Conservation (phyloP, 2,113 vertebrate genomes). For the Zingel zingel region DNA sequence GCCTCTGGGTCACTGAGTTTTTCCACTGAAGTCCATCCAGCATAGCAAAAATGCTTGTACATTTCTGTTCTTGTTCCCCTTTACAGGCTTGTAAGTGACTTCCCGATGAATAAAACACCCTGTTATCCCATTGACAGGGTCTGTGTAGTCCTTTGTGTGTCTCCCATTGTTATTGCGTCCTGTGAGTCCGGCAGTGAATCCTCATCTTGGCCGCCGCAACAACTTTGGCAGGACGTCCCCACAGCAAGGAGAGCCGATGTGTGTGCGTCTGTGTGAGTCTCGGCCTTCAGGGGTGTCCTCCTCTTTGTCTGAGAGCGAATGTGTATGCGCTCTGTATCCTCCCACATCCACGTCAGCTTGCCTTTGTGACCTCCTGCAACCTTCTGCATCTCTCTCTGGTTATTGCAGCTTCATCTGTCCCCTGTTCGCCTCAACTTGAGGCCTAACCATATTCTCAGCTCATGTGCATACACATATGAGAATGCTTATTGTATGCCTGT, state of each 20-base stretch:
- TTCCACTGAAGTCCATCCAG: constrained; percentile 40
- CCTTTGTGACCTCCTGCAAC: constrained; percentile 79
- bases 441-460: not conserved
- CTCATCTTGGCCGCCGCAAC: constrained; percentile 72
- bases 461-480: constrained; percentile 38
- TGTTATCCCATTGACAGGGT: constrained; percentile 64
- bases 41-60: constrained; percentile 17
- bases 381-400: constrained; percentile 68
- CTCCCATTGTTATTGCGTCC: constrained; percentile 68
- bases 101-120: constrained; percentile 62
- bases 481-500: constrained; percentile 60
- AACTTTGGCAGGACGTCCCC: constrained; percentile 80
- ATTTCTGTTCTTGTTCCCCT: constrained; percentile 42
- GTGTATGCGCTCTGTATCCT: constrained; percentile 68
- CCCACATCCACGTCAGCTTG: constrained; percentile 75
- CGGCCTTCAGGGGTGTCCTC: constrained; percentile 70
- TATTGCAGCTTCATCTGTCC: constrained; percentile 52
- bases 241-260: constrained; percentile 62
- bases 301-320: constrained; percentile 66
- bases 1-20: constrained; percentile 21
- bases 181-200: constrained; percentile 70
- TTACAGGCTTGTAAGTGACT: constrained; percentile 44
- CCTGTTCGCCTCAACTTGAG: constrained; percentile 16
- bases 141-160: constrained; percentile 75
- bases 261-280: constrained; percentile 56